Percentiles rank a stretch among this genome's conserved stretches.
Conservation (phyloP, 2,888 invertebrate species). For the Parthenolecanium corni region DNA sequence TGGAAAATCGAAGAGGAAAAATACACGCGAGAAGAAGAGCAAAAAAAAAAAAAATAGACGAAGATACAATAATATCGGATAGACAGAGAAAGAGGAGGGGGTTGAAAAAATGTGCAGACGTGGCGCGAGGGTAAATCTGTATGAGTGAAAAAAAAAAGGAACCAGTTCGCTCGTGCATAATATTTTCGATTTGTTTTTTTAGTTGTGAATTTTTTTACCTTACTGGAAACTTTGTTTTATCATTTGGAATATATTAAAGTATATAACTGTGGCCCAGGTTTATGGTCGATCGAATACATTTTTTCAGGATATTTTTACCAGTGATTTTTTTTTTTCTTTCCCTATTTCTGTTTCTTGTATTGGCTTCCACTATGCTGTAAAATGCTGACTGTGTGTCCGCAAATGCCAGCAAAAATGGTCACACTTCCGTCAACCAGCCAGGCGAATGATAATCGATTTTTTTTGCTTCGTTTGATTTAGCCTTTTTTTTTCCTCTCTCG, state of each 20-base stretch:
- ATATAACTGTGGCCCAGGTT: no score
- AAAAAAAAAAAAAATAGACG: background rate
- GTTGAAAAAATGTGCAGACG: slow-evolving; percentile 1
- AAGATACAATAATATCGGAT: slow-evolving; percentile 7
- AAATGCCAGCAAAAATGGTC: no score
- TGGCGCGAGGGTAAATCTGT: slow-evolving; percentile 1
- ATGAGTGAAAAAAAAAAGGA: slow-evolving; percentile 1
- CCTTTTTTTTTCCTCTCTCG: no score
- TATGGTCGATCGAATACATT: no score
- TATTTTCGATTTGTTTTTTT: background rate
- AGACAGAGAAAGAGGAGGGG: background rate
- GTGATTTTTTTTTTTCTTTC: no score
- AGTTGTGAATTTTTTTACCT: background rate
- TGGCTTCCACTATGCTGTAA: no score
- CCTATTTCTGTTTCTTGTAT: no score
- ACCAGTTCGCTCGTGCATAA: slow-evolving; percentile 24
- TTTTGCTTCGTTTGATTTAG: no score
- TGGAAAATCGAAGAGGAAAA: background rate
- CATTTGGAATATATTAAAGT: background rate
- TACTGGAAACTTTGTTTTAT: slow-evolving; percentile 2
- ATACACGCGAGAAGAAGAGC: background rate
- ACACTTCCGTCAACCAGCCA: no score
- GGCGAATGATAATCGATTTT: no score
- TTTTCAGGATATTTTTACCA: no score
- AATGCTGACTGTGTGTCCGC: no score